phyloP scores from a whole-genome alignment of 2,113 vertebrate species.

The Bubo blakistoni region DNA sequence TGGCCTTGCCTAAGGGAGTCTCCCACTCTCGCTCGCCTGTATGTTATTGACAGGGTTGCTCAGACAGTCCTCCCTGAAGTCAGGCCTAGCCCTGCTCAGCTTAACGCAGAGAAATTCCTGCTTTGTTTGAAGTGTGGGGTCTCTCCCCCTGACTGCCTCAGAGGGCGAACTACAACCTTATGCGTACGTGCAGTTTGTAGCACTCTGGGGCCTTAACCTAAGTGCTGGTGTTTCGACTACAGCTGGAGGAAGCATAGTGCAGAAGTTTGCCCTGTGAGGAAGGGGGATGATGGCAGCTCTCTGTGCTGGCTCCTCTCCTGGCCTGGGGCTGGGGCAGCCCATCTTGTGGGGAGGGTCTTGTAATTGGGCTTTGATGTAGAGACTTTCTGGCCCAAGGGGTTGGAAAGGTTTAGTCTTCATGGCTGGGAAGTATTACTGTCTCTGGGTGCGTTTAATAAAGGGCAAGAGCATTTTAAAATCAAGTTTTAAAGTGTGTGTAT shows the following conservation, averaged over 20 bases:
- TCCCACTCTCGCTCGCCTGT: too few species aligned
- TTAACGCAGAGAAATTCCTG: background rate
- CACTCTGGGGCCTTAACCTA: background rate
- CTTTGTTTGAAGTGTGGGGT: background rate
- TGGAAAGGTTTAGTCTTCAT: background rate
- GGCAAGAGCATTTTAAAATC: background rate
- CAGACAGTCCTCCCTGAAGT: too few species aligned
- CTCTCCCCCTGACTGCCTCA: too few species aligned
- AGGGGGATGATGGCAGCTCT: background rate
- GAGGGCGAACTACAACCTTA: background rate
- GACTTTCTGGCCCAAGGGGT: background rate
- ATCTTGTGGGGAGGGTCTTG: too few species aligned
- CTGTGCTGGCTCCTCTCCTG: background rate
- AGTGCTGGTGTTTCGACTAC: background rate
- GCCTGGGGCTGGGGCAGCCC: background rate
- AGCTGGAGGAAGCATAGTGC: background rate
- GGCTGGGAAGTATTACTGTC: background rate
- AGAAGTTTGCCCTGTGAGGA: background rate
- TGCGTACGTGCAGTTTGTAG: rapidly evolving
- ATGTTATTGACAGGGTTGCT: too few species aligned
- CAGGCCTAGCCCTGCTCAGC: background rate
- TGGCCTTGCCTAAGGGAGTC: too few species aligned
- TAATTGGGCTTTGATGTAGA: too few species aligned
- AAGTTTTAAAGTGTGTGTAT: background rate
- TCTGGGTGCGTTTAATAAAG: background rate